These are phyloP conservation scores for Zeugodacus cucurbitae DNA, from an alignment of 1,140 invertebrate species.

Conservation along the genomic window DNA sequence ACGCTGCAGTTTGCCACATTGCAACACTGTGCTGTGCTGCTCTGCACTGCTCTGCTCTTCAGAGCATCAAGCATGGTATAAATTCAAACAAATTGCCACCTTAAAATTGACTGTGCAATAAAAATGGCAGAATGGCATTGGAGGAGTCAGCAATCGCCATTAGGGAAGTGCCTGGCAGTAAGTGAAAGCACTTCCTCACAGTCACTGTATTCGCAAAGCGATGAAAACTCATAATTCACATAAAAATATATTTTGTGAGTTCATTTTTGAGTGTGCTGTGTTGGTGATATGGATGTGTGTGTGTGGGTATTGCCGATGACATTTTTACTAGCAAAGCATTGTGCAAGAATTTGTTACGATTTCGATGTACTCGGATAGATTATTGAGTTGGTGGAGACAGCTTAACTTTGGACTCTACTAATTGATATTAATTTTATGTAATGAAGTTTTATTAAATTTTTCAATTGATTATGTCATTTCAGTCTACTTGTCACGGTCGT, in stretches of 20 bases:
- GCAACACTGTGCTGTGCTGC: neutral
- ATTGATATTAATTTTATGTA: neutral
- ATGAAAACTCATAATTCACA: neutral
- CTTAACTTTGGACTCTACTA: neutral
- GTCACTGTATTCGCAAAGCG: neutral
- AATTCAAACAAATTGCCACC: slow-evolving; percentile 12
- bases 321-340: neutral
- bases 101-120: slow-evolving; percentile 5
- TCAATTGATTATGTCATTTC: too few species aligned
- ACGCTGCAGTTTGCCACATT: neutral
- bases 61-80: neutral
- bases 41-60: neutral
- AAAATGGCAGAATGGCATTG: neutral
- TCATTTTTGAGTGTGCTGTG: neutral
- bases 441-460: neutral
- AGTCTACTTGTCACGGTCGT: too few species aligned
- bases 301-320: neutral
- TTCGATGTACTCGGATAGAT: neutral
- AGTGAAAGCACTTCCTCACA: neutral
- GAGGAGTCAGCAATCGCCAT: neutral
- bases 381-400: neutral
- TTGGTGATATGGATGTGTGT: neutral
- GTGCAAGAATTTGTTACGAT: neutral
- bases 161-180: neutral
- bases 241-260: neutral